Base-by-base conservation (phyloP, 2,888 invertebrate genomes). In the Pycnomerus fuliginosus region DNA sequence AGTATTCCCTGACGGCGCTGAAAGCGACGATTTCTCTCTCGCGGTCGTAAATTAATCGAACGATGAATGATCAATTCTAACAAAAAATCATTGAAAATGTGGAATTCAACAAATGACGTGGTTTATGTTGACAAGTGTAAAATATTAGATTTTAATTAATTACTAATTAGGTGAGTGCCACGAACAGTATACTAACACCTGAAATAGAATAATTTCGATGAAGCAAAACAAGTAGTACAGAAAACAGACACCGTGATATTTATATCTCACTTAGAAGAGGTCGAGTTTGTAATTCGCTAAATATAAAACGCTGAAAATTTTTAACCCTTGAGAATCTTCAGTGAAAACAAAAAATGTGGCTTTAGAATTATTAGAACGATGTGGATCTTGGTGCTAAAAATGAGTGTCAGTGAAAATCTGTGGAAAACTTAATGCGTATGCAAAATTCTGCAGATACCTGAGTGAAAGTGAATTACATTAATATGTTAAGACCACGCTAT, bases 181-280 rank as follows among this genome's bases (percentile, higher is more conserved):
- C 16, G 36, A 23, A 30, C 23, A 37, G 22, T 28, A 31, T 32
- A 44, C 16, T 51, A 53, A 55, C 56, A 56, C 55, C 56, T 58
- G 55, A 58, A 54, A 56, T 57, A 53, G 53, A 55, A 48, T 53
- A 53, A 57, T 55, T 62, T 58, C 56, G 56, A 60, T 57, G 55
- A 60, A 61, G 54, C 56, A 50, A 62, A 62, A 62, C 57, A 60
- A 59, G 58, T 56, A 59, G 50, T 55, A 56, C 58, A 58, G 55
- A 56, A 57, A 60, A 59, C 58, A 60, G 59, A 55, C 60, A 52
- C 56, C 41, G 47, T 22, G 55, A 54, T 62, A 62, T 62, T 60
- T 60, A 61, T 62, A 62, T 59, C 61, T 55, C 58, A 61, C 62
- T 62, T 61, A 60, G 61, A 62, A 62, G 62, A 62, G 62, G 61